Evolutionary conservation across 2,113 vertebrate genomes (phyloP).

Genomic region (Gnathonemus echidnorhynchus): DNA sequence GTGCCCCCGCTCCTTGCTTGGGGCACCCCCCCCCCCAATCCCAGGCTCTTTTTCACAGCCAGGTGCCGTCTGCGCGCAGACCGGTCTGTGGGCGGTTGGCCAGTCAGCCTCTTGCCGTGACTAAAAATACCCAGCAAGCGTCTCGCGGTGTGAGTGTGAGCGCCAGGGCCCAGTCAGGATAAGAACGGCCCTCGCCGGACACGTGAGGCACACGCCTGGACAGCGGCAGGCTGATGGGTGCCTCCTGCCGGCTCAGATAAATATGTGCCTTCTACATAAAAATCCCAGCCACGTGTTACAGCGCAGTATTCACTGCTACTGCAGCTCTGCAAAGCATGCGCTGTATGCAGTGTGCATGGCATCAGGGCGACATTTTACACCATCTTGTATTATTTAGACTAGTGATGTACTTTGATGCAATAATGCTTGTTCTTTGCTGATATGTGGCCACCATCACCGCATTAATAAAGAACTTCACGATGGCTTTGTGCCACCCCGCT

Average conservation of each 20-base stretch:
- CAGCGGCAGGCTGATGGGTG: neutral
- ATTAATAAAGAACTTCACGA: neutral
- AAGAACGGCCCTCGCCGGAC: neutral
- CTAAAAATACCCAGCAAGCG: conserved; percentile 50
- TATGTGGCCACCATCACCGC: neutral
- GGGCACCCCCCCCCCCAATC: conserved; percentile 1
- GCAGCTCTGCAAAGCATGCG: neutral
- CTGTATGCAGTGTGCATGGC: neutral
- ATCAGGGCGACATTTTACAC: neutral
- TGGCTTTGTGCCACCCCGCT: neutral
- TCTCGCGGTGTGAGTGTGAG: conserved; percentile 15
- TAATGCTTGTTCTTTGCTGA: neutral
- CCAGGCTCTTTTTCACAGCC: conserved; percentile 43
- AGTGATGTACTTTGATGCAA: neutral
- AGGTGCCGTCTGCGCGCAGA: conserved; percentile 44
- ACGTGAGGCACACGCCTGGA: neutral
- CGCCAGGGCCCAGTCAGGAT: conserved; percentile 29
- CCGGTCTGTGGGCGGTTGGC: conserved; percentile 37
- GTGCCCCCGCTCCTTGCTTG: conserved; percentile 29
- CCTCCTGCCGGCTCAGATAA: neutral
- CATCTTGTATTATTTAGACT: neutral
- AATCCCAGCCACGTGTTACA: neutral
- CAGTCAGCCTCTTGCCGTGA: conserved; percentile 40
- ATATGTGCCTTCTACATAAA: neutral
- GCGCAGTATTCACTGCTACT: neutral